Percentiles rank a stretch among this genome's conserved stretches.
These are phyloP conservation scores for Psilopsiagon aymara DNA, from an alignment of 2,113 vertebrate species.

Conservation along the genomic window DNA sequence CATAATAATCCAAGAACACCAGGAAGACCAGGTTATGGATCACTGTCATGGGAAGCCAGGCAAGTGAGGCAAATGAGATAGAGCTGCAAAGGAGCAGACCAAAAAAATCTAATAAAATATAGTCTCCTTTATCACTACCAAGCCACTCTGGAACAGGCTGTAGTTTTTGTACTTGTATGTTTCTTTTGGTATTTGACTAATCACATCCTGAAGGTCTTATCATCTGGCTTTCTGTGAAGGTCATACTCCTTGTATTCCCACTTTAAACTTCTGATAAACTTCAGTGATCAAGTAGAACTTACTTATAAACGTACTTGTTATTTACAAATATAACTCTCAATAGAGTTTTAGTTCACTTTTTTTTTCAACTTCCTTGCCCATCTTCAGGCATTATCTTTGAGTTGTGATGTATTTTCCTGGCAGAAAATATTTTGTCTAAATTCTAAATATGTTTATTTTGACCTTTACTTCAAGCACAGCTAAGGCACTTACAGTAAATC, in stretches of 20 bases:
- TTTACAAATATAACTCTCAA: not conserved
- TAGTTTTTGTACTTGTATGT: not conserved
- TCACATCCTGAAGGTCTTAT: not conserved
- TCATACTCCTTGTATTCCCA: not conserved
- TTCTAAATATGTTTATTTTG: not conserved
- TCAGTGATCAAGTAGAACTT: not conserved
- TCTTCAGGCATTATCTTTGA: not conserved
- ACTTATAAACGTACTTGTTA: not conserved
- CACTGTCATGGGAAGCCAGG: not conserved
- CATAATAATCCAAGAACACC: not conserved
- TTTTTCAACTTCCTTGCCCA: not conserved
- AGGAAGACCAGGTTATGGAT: not conserved
- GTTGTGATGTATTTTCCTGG: not conserved
- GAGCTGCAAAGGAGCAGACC: not conserved
- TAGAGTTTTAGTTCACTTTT: not conserved
- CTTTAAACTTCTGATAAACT: not conserved
- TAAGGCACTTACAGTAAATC: not conserved
- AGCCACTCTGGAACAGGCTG: not conserved
- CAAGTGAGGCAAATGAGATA: not conserved
- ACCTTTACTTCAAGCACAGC: conserved; percentile 9
- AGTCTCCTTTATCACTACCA: not conserved
- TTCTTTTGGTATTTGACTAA: not conserved
- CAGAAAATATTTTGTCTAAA: conserved; percentile 19
- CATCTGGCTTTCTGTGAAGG: not conserved
- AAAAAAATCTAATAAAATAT: not conserved